A percentile compares a stretch with the other conserved stretches of the same genome.
Conservation (phyloP, 2,888 invertebrate genomes). For the Nemoura dubitans region DNA sequence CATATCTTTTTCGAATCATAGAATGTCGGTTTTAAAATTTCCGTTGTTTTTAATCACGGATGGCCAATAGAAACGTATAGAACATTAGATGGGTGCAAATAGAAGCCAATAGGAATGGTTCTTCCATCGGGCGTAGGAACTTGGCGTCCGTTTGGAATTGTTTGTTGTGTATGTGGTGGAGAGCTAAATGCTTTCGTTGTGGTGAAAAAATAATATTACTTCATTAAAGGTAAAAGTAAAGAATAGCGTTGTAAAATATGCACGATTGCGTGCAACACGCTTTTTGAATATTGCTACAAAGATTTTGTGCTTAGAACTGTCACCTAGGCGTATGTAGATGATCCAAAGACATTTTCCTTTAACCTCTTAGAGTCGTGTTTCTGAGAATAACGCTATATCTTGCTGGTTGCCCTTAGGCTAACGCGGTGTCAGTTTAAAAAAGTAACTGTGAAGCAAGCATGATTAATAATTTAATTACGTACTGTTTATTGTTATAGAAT, state of each 20-base stretch:
- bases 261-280: too few species aligned
- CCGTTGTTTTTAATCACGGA: neutral
- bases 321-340: neutral
- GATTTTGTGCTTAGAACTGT: neutral
- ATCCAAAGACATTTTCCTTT: neutral
- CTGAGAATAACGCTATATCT: slow-evolving; percentile 7
- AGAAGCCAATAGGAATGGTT: slow-evolving; percentile 36
- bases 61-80: neutral
- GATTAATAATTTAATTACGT: neutral
- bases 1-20: neutral
- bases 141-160: slow-evolving; percentile 46
- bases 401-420: neutral
- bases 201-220: neutral
- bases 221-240: neutral
- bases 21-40: neutral
- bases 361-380: neutral
- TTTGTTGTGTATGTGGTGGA: slow-evolving; percentile 19
- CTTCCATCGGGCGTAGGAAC: slow-evolving; percentile 32
- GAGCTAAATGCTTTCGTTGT: neutral
- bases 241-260: neutral
- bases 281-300: neutral
- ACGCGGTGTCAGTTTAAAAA: neutral
- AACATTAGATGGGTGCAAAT: neutral
- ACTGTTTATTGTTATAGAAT: neutral
- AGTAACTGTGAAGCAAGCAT: neutral